These are phyloP conservation scores for Atta colombica DNA, from an alignment of 1,140 invertebrate species.

Conservation along the genomic window DNA sequence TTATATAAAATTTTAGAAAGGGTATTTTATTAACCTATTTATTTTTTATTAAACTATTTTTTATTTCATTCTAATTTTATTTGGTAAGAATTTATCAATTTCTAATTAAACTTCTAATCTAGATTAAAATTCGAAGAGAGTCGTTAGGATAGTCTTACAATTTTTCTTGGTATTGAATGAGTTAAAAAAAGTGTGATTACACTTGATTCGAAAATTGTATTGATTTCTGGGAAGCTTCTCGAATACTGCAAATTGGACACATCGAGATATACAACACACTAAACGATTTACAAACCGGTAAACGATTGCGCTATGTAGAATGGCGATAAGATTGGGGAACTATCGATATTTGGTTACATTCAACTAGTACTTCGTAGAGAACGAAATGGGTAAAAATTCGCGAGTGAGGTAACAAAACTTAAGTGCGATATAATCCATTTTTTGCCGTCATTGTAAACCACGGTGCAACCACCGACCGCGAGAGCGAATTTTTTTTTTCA, in stretches of 20 bases:
- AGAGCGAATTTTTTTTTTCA: constrained; percentile 57
- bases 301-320: constrained; percentile 32
- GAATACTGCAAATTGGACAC: not conserved
- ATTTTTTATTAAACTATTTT: not conserved
- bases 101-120: too few species aligned
- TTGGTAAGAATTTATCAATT: not conserved
- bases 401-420: constrained; percentile 3
- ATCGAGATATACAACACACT: not conserved
- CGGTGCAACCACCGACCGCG: constrained; percentile 35
- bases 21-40: not conserved
- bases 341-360: constrained; percentile 37
- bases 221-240: not conserved
- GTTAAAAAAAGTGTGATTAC: not conserved
- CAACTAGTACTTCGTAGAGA: constrained; percentile 6
- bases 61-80: not conserved
- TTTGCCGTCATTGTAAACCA: constrained; percentile 20
- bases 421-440: constrained; percentile 53
- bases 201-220: not conserved
- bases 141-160: not conserved
- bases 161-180: not conserved
- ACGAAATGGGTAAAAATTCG: not conserved
- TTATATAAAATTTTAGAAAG: not conserved
- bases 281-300: constrained; percentile 53
- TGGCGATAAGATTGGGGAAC: constrained; percentile 22
- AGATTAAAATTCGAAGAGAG: not conserved